phyloP scores from a whole-genome alignment of 2,888 invertebrate genomes.

The Polydrusus pterygomalis region DNA sequence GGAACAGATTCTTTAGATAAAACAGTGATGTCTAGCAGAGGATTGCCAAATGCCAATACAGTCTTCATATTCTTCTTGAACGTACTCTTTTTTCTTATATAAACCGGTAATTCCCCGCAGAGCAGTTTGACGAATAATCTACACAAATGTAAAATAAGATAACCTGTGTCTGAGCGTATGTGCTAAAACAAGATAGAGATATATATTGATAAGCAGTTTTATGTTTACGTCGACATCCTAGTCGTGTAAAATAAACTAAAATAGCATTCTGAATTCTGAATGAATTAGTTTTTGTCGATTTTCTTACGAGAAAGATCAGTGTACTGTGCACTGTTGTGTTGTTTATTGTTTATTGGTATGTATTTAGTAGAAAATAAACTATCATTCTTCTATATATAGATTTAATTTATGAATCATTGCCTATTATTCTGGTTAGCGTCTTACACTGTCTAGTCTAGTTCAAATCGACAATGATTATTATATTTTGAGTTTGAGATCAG shows the following conservation, averaged over 20 bases:
- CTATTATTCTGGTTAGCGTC: slow-evolving; percentile 1
- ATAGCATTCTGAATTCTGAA: too few relatives aligned
- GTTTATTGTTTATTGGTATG: background rate
- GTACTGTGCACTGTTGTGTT: background rate
- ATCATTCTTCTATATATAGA: slow-evolving; percentile 24
- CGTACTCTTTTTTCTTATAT: background rate
- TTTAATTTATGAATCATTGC: slow-evolving; percentile 29
- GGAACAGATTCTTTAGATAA: slow-evolving; percentile 61
- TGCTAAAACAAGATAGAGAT: background rate
- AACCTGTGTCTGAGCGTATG: background rate
- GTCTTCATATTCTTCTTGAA: slow-evolving; percentile 59
- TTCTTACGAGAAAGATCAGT: too few relatives aligned
- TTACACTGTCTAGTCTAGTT: background rate
- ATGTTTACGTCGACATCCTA: background rate
- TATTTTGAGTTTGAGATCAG: too few relatives aligned
- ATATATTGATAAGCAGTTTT: slow-evolving; percentile 11
- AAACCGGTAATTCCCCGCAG: slow-evolving; percentile 24
- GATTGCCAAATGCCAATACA: slow-evolving; percentile 71
- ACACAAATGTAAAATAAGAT: slow-evolving; percentile 14
- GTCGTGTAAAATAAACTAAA: too few relatives aligned
- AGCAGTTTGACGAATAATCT: slow-evolving; percentile 3
- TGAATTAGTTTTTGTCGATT: too few relatives aligned
- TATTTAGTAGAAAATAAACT: background rate
- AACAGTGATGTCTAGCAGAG: slow-evolving; percentile 70
- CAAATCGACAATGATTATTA: too few relatives aligned